phyloP scores from a whole-genome alignment of 1,140 invertebrate genomes.

The Drosophila sturtevanti region DNA sequence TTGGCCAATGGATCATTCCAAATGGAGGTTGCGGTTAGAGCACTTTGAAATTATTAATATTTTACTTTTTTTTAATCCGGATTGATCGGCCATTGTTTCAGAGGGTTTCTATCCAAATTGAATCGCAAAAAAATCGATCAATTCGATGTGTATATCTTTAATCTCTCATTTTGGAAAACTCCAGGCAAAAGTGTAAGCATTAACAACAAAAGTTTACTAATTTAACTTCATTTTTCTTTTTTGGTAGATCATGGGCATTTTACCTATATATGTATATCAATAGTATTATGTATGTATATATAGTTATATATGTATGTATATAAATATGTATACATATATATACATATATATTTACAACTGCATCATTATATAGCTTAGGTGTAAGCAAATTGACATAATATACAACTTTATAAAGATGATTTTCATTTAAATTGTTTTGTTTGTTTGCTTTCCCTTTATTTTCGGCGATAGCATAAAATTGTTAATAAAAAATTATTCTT shows the following conservation, averaged over 20 bases:
- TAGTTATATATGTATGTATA: background rate
- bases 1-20: background rate
- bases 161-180: background rate
- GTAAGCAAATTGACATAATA: conserved; percentile 9
- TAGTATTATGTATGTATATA: background rate
- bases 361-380: conserved; percentile 4
- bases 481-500: conserved; percentile 22
- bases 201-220: background rate
- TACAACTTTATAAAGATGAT: conserved; percentile 1
- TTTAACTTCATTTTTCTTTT: background rate
- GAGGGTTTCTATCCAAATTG: background rate
- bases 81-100: background rate
- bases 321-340: background rate
- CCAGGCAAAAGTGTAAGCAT: background rate
- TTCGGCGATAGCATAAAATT: conserved; percentile 32
- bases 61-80: too few relatives aligned
- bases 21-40: background rate
- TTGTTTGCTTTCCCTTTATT: background rate
- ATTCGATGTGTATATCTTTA: background rate
- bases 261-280: background rate
- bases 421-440: conserved; percentile 6
- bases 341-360: conserved; percentile 4
- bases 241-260: background rate
- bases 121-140: background rate
- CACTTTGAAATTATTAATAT: background rate